A percentile compares a stretch with the other conserved stretches of the same genome.
Conservation (phyloP, 2,113 vertebrate species). For the Herpailurus yagouaroundi region DNA sequence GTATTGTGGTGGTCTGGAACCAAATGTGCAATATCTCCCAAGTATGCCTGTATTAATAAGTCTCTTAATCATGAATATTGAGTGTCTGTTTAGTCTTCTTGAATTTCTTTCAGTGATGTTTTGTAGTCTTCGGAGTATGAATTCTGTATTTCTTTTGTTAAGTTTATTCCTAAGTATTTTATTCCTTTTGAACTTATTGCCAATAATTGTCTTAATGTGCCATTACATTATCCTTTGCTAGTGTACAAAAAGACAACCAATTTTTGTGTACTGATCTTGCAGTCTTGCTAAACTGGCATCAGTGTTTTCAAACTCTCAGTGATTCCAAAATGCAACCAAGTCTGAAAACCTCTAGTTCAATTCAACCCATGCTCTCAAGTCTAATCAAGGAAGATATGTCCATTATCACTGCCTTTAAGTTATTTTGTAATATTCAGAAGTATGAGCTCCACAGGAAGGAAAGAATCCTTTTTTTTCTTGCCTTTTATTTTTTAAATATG, state of each 20-base stretch:
- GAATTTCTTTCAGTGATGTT: neutral
- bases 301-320: neutral
- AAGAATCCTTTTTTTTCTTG: neutral
- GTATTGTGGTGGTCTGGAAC: neutral
- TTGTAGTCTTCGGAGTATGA: neutral
- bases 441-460: neutral
- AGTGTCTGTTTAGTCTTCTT: neutral
- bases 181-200: neutral
- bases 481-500: no score
- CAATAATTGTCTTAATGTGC: neutral
- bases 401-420: neutral
- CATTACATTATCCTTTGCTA: neutral
- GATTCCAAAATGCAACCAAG: neutral
- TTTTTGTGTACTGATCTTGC: neutral
- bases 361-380: neutral
- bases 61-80: neutral
- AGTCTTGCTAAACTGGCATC: neutral
- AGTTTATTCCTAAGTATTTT: neutral
- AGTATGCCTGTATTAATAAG: neutral
- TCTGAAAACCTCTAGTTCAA: neutral
- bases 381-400: neutral
- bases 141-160: neutral
- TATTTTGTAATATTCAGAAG: neutral
- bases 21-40: neutral
- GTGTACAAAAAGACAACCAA: neutral